Conservation (phyloP, 2,888 invertebrate species). For the Antheraea assamensis region DNA sequence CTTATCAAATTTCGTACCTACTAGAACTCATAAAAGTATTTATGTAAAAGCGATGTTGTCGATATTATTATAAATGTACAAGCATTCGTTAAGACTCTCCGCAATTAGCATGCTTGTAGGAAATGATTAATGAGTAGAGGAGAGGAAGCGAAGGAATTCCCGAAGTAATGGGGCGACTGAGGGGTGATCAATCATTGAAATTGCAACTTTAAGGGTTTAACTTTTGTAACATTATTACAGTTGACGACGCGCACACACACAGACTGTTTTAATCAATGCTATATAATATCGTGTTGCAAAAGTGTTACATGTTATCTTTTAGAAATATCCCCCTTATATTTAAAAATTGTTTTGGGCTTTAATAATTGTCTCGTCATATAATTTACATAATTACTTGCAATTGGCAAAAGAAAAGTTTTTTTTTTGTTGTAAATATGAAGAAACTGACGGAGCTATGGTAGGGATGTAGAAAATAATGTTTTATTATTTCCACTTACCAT, state of each 20-base stretch:
- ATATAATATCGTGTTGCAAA: neutral
- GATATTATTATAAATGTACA: neutral
- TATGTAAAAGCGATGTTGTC: neutral
- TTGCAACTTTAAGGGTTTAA: neutral
- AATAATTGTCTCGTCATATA: too few species aligned
- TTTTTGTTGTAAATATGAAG: too few species aligned
- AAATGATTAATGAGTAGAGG: conserved; percentile 10
- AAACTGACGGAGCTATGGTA: too few species aligned
- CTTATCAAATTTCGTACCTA: neutral
- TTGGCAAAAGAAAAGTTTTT: too few species aligned
- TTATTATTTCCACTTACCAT: too few species aligned
- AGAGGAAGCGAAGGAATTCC: neutral
- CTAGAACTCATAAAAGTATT: neutral
- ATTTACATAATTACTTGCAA: too few species aligned
- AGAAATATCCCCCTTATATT: too few species aligned
- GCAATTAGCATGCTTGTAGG: conserved; percentile 12
- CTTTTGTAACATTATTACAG: neutral
- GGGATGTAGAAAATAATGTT: too few species aligned
- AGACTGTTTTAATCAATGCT: neutral
- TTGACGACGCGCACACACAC: neutral
- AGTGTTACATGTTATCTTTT: too few species aligned
- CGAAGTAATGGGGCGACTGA: conserved; percentile 6
- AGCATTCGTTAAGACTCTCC: neutral
- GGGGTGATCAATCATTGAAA: conserved; percentile 3
- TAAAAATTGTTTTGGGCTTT: too few species aligned